Base-by-base conservation (phyloP, 2,888 invertebrate species). In the Macrosiphum euphorbiae region DNA sequence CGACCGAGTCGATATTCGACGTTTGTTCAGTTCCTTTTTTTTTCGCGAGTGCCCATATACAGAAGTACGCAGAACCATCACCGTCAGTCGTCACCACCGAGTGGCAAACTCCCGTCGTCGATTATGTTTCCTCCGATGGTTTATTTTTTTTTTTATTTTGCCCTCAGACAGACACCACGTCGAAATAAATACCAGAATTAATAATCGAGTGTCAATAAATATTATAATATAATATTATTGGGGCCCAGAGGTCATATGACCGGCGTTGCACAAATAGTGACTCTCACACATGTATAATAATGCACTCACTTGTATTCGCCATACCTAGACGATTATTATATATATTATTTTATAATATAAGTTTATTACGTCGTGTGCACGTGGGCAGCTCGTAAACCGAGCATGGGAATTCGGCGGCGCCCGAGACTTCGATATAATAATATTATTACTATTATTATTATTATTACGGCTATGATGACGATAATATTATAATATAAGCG, bases 381-480 rank as follows among this genome's bases (percentile, higher is more conserved):
- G 78, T 78, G 78, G 78, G 78, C 78, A 35, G 78, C 35, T 78
- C 78, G 78, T 78, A 78, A 78, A 78, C 78, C 35, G 78, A 20
- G 78, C 78, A 78, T 8, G 78, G 78, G 35, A 78, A 78, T 78
- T 78, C 35, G 78, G 78, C 44, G 44, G n/a, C 16, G 67, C 67
- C 67, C 7, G 67, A 16, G 67, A 78, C 78, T 67, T 16, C 16
- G 67, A 16, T 35, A 8, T 78, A 78, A 7, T 78, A 78, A 7
- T 78, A 67, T 28, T 58, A 61, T n/a, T 61, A 67, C n/a, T 10
- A 67, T 13, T 28, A 28, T 1, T n/a, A 67, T 35, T 20, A 35
- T 35, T 35, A 35, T 7, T n/a, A 20, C 35, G 67, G 5, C 16
- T 16, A 35, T 1, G 67, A 16, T n/a, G 5, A n/a, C n/a, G 1